A percentile compares a stretch with the other conserved stretches of the same genome.
Evolutionary conservation across 1,140 invertebrate genomes (phyloP).

Genomic region (Popillia japonica): DNA sequence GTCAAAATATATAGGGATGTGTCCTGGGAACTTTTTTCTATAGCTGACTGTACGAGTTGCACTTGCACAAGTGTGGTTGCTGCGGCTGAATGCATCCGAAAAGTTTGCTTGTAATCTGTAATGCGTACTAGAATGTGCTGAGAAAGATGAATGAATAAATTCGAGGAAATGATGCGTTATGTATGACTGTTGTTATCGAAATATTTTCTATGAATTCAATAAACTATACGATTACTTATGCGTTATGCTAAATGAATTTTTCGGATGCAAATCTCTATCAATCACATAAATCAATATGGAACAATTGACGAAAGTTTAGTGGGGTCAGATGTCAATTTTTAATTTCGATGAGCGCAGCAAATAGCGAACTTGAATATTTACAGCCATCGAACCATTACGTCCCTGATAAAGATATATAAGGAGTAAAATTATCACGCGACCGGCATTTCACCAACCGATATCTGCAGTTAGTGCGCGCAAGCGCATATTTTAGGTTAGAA

Average conservation of each 20-base stretch:
- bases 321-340: conserved; percentile 35
- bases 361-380: not conserved
- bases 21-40: too few species aligned
- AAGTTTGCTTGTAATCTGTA: too few species aligned
- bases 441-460: conserved; percentile 33
- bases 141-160: not conserved
- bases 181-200: not conserved
- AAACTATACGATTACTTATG: not conserved
- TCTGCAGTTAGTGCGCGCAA: conserved; percentile 35
- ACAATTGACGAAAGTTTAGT: not conserved
- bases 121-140: too few species aligned
- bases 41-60: too few species aligned
- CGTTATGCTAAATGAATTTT: not conserved
- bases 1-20: too few species aligned
- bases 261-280: not conserved
- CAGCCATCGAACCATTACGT: not conserved
- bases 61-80: too few species aligned
- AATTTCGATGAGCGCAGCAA: not conserved
- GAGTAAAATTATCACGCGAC: conserved; percentile 35
- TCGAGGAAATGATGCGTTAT: not conserved
- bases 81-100: not conserved
- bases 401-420: conserved; percentile 34
- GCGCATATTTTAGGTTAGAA: conserved; percentile 41
- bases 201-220: not conserved
- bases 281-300: not conserved